These are phyloP conservation scores for Globodera rostochiensis DNA, from an alignment of 1,140 invertebrate genomes.

Conservation along the genomic window DNA sequence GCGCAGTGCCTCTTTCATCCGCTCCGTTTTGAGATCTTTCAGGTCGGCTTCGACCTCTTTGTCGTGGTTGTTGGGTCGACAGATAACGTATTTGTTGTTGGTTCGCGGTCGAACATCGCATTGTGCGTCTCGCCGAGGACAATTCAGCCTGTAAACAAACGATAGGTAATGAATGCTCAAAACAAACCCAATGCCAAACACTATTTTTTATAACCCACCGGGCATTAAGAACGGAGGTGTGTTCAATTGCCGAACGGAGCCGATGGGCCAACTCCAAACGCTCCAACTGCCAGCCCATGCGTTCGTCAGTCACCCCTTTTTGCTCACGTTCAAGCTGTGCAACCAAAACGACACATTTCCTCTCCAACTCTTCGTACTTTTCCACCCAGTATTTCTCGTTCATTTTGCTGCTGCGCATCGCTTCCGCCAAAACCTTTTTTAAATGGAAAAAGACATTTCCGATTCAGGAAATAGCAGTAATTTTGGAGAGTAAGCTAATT, in stretches of 20 bases:
- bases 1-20: neutral
- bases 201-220: slow-evolving; percentile 34
- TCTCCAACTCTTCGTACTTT: slow-evolving; percentile 46
- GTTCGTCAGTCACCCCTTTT: neutral
- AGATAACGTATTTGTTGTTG: slow-evolving; percentile 62
- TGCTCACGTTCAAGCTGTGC: slow-evolving; percentile 26
- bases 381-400: slow-evolving; percentile 55
- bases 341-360: slow-evolving; percentile 28
- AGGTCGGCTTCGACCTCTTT: slow-evolving; percentile 46
- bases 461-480: neutral
- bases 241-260: slow-evolving; percentile 54
- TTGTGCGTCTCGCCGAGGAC: slow-evolving; percentile 51
- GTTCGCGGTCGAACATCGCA: slow-evolving; percentile 52
- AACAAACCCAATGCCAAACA: slow-evolving; percentile 2
- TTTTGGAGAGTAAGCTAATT: too few species aligned
- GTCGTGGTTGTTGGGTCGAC: slow-evolving; percentile 52
- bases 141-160: slow-evolving; percentile 35
- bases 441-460: slow-evolving; percentile 34
- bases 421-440: slow-evolving; percentile 48
- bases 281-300: slow-evolving; percentile 37
- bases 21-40: slow-evolving; percentile 41
- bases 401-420: slow-evolving; percentile 51
- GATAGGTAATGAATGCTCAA: slow-evolving; percentile 7
- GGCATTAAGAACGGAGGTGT: slow-evolving; percentile 49
- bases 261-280: slow-evolving; percentile 51